Base-by-base conservation (phyloP, 2,797 vertebrate genomes). In the Holocentrus rufus region DNA sequence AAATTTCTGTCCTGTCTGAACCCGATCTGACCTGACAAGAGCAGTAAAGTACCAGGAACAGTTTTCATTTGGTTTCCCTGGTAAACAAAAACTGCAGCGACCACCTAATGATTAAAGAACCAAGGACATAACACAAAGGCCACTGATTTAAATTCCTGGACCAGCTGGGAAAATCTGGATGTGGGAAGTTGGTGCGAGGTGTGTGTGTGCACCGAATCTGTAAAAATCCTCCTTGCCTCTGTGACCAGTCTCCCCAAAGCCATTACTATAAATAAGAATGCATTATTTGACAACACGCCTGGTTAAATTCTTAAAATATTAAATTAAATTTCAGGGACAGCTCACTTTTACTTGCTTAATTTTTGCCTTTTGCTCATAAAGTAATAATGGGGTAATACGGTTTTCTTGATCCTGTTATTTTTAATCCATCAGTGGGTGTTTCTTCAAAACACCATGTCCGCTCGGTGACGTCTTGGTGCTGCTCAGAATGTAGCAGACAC, bases 121-220 rank as follows among this genome's bases (percentile, higher is more conserved):
- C 58, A 81, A 79, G 77, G 86, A 78, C 80, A 39, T 75, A 18
- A 60, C 15, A 71, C 11, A 25, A 44, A 88, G 74, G 77, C 81
- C 80, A 74, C 8, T 49, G 25, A 53, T 77, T 69, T 76, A 67
- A 84, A 90, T 88, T 88, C 86, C 85, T 75, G 39, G 78, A 81
- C 34, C 57, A 59, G 58, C 69, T 65, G 25, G 69, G 68, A 85
- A 79, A 42, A 69, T 74, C 61, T 44, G 58, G 72, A 66, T 18
- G 67, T 57, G 58, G 59, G 65, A 23, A 42, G 15, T 42, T 7
- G 15, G 44, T 15, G 36, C 44, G 20, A 42, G 31, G 22, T 22
- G 46, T 49, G 46, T 47, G 46, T n/a, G 17, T n/a, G 46, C 6
- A 17, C 30, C 44, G 20, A 17, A 20, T 65, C 65, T 65, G 54